Evolutionary conservation across 1,140 invertebrate species (phyloP), one percentile per base, ranked within the genome.

Genomic region (Leptoteleia sp.): DNA sequence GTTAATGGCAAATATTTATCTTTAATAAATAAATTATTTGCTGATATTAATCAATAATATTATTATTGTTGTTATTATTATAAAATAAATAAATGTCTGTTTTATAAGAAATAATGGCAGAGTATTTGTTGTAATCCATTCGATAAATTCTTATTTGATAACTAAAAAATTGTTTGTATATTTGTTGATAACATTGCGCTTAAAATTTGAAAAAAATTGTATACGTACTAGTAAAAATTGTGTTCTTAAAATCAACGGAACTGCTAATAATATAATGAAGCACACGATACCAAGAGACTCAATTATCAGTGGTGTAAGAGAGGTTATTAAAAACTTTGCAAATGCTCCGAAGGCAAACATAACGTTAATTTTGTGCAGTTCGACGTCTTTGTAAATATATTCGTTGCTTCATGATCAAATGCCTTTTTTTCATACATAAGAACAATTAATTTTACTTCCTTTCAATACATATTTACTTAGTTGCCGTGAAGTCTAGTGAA

Each of bases 191-290:
- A n/a, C n/a, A n/a, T n/a, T n/a, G n/a, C n/a, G n/a, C n/a, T n/a
- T n/a, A n/a, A n/a, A n/a, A n/a, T n/a, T n/a, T n/a, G n/a, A n/a
- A n/a, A n/a, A n/a, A n/a, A n/a, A n/a, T n/a, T n/a, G n/a, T n/a
- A 71, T 77, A 84, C 87, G 11, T 85, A 89, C 87, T 27, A 87
- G 57, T 13, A 83, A 35, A 4, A 81, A 35, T 17, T 87, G 77
- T 25, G 84, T 17, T 27, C 79, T 82, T 6, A 55, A 59, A 59
- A 89, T 79, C 17, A 89, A 47, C 13, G 87, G 88, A 5, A 85
- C 42, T 8, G 86, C 83, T 35, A 89, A 67, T 1, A 87, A 37
- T 27, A 87, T 13, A 2, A 82, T 82, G 25, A 89, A 52, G 19
- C 77, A 54, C 45, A 88, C 25, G 15, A 82, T 85, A 35, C 88